Conservation (phyloP, 2,797 vertebrate species). For the Sebastes alutus region DNA sequence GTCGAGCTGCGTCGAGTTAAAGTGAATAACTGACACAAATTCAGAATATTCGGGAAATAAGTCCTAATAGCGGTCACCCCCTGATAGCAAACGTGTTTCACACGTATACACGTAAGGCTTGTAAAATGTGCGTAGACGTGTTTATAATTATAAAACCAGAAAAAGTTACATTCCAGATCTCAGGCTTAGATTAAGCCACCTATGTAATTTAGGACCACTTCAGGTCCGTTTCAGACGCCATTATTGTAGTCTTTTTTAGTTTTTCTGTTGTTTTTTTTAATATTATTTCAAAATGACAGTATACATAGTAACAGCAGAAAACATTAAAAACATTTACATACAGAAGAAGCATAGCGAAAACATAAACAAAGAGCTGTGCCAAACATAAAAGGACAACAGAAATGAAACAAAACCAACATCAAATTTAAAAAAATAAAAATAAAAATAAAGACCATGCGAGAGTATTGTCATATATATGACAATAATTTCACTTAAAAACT, state of each 20-base stretch:
- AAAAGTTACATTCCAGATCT: rapidly evolving
- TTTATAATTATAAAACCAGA: neutral
- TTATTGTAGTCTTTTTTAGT: conserved; percentile 63
- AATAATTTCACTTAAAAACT: no score
- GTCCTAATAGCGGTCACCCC: rapidly evolving
- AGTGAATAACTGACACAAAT: neutral
- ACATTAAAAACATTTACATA: no score
- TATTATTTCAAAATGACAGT: no score
- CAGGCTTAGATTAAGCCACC: conserved; percentile 47
- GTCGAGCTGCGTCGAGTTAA: neutral
- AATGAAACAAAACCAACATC: no score
- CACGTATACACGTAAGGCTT: rapidly evolving
- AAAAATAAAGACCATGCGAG: rapidly evolving
- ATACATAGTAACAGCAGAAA: no score
- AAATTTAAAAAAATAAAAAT: no score
- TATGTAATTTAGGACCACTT: conserved; percentile 10
- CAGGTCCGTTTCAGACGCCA: conserved; percentile 7
- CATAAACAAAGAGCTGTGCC: no score
- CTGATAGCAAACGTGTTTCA: neutral
- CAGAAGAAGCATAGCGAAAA: no score
- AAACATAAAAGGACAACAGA: no score
- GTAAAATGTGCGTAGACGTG: rapidly evolving
- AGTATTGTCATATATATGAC: no score
- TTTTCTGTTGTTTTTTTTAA: no score
- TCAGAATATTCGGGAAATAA: neutral